Evolutionary conservation across 1,140 invertebrate genomes (phyloP).

Genomic region (Pseudomyrmex cubaensis): DNA sequence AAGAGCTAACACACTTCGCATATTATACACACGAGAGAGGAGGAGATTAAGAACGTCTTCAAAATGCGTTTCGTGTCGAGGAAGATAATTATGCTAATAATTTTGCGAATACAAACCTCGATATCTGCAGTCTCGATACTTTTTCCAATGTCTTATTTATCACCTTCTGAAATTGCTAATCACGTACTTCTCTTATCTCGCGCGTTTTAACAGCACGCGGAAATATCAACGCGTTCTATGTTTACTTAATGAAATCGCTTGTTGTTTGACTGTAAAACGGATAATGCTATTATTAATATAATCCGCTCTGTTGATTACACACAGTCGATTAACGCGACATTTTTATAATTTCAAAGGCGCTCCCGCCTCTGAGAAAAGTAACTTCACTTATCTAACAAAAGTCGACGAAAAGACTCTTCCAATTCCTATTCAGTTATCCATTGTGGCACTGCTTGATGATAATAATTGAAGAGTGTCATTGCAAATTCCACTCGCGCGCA

Average conservation of each 20-base stretch:
- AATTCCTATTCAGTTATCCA: too few relatives aligned
- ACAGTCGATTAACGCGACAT: background rate
- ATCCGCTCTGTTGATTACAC: background rate
- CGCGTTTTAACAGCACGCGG: background rate
- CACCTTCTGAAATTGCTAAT: background rate
- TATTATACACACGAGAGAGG: too few relatives aligned
- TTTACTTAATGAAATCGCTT: background rate
- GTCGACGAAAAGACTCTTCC: background rate
- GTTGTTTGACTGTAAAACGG: background rate
- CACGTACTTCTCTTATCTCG: background rate
- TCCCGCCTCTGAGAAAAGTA: background rate
- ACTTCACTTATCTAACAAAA: slow-evolving; percentile 39
- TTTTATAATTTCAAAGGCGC: background rate
- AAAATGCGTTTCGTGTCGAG: background rate
- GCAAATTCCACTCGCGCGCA: too few relatives aligned
- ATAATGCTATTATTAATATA: background rate
- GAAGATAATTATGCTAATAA: slow-evolving; percentile 2
- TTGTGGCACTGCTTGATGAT: too few relatives aligned
- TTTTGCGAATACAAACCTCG: background rate
- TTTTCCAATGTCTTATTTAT: background rate
- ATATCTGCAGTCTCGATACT: background rate
- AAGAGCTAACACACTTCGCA: too few relatives aligned
- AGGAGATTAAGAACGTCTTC: background rate
- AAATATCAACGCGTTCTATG: background rate
- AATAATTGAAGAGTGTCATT: too few relatives aligned